Evolutionary conservation across 2,888 invertebrate species (phyloP).

Genomic region (Yponomeuta sedellus): DNA sequence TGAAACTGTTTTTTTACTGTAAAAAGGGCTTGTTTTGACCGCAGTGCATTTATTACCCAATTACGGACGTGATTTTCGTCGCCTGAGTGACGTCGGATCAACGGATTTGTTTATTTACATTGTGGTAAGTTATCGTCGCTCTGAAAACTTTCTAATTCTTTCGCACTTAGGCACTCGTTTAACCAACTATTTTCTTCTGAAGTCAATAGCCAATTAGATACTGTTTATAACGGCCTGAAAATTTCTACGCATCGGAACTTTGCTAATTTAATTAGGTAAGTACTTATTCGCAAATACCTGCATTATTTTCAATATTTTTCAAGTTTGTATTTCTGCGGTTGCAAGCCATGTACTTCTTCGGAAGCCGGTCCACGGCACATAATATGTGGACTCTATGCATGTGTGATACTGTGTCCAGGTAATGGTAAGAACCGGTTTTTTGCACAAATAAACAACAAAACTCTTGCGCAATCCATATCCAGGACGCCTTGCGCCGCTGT

Average conservation of each 20-base stretch:
- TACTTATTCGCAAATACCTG: constrained; percentile 1
- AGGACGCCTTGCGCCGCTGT: not conserved
- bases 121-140: not conserved
- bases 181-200: not conserved
- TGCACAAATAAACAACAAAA: not conserved
- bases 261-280: not conserved
- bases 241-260: not conserved
- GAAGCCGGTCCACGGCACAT: not conserved
- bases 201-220: not conserved
- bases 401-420: not conserved
- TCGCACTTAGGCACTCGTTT: not conserved
- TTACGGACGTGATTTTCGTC: not conserved
- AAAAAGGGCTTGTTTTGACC: not conserved
- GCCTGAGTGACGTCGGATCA: not conserved
- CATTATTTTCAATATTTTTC: not conserved
- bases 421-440: not conserved
- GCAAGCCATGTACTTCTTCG: not conserved
- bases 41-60: not conserved
- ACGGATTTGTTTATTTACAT: not conserved
- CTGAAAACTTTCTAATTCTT: not conserved
- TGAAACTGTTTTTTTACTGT: not conserved
- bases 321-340: not conserved
- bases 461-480: not conserved
- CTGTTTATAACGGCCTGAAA: not conserved
- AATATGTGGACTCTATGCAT: not conserved